Evolutionary conservation across 2,888 invertebrate genomes (phyloP), one percentile per base, ranked within the genome.

Genomic region (Cynaeus angustus): DNA sequence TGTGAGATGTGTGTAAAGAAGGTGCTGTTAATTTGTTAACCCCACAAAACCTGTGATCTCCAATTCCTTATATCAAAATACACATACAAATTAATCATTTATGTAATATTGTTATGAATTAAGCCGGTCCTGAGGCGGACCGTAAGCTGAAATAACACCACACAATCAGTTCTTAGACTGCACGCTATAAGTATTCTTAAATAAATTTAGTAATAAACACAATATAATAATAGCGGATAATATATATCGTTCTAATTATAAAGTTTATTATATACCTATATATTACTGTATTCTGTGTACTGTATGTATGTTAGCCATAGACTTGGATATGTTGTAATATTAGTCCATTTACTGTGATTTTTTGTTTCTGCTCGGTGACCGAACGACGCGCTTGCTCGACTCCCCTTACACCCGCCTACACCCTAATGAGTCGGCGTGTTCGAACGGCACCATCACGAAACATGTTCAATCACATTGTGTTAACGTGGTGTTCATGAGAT

Each of bases 161-260:
- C 83, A 84, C 85, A 85, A 85, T 85, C 85, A 86, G 84, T 83
- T 84, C 74, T 80, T 85, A 86, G 85, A 86, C 86, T 86, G 86
- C 86, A 86, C 86, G 83, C 83, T 83, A 80, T 77, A 81, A 85
- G 84, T 85, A 85, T 85, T 84, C 83, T 84, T 84, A 84, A 84
- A 83, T 82, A 83, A 83, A 83, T 82, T 78, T 83, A 84, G 81
- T 84, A 84, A 83, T 83, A 84, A 82, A 80, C 78, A 82, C 80
- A 81, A 78, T 80, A 80, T 79, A 81, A 79, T 80, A 82, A 82
- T 82, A 82, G 81, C 80, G 75, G 79, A 82, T 82, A 81, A 83
- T 80, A 79, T 81, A 81, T 81, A 82, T 83, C 83, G 82, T 83
- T 83, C 81, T 82, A 83, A 82, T 80, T 82, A 81, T 82, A 81